phyloP scores from a whole-genome alignment of 2,888 invertebrate genomes.

The Aporophyla nigra region DNA sequence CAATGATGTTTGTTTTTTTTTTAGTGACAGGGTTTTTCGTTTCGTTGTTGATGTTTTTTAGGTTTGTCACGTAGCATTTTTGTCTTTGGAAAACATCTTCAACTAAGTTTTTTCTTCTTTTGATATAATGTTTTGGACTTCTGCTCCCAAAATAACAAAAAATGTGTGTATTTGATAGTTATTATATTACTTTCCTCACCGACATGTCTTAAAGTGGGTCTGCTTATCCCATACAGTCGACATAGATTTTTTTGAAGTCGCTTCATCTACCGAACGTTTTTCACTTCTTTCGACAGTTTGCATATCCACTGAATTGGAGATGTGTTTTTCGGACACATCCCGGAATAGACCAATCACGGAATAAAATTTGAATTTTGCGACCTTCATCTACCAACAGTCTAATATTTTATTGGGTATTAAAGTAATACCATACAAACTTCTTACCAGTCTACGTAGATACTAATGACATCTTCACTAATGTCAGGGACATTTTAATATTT shows the following conservation, averaged over 20 bases:
- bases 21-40: background rate
- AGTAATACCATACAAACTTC: background rate
- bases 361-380: no score
- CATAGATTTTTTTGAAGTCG: background rate
- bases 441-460: background rate
- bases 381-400: no score
- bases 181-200: background rate
- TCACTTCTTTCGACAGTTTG: background rate
- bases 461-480: background rate
- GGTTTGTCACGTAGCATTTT: background rate
- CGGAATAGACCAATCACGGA: no score
- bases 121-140: background rate
- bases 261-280: background rate
- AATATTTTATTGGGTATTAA: background rate
- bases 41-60: background rate
- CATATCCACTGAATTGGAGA: no score
- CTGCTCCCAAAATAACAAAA: background rate
- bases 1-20: background rate
- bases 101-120: background rate
- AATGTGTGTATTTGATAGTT: background rate
- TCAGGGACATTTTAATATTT: slow-evolving; percentile 11
- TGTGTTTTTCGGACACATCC: no score
- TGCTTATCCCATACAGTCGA: background rate
- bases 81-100: background rate
- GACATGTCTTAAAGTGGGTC: background rate